These are phyloP conservation scores for Zaprionus kolodkinae DNA, from an alignment of 1,140 invertebrate species.

Conservation along the genomic window DNA sequence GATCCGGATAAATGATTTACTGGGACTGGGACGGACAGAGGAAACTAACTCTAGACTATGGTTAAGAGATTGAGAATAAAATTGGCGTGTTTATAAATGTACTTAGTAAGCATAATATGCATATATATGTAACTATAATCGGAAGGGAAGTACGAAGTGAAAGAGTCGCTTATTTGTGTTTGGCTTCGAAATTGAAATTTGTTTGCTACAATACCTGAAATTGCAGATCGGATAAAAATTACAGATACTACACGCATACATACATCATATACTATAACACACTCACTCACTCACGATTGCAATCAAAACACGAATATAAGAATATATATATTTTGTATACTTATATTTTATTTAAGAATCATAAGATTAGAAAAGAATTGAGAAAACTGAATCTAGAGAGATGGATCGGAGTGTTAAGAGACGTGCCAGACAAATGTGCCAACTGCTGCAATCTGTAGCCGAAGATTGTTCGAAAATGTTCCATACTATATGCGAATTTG, in stretches of 20 bases:
- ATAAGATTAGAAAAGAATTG: conserved; percentile 50
- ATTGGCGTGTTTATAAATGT: conserved; percentile 11
- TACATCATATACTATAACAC: conserved; percentile 18
- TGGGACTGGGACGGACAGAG: conserved; percentile 4
- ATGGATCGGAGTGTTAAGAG: conserved; percentile 23
- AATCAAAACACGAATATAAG: conserved; percentile 55
- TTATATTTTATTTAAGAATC: conserved; percentile 77
- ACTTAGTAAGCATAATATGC: conserved; percentile 30
- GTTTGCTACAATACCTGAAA: conserved; percentile 77
- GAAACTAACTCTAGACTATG: conserved; percentile 40
- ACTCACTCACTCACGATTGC: conserved; percentile 14
- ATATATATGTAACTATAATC: conserved; percentile 25
- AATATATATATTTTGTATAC: conserved; percentile 61
- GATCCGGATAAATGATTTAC: conserved; percentile 1
- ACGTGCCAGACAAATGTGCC: conserved; percentile 51
- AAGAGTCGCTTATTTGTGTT: conserved; percentile 40
- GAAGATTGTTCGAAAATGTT: conserved; percentile 64
- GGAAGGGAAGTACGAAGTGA: background rate
- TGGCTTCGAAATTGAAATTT: conserved; percentile 50
- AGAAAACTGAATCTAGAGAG: conserved; percentile 29
- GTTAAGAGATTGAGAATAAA: conserved; percentile 39
- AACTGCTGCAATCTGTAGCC: conserved; percentile 55
- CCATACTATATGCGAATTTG: conserved; percentile 49
- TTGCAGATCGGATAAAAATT: conserved; percentile 42
- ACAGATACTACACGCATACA: conserved; percentile 16